Evolutionary conservation across 2,113 vertebrate species (phyloP).

Genomic region (Mustela nigripes): DNA sequence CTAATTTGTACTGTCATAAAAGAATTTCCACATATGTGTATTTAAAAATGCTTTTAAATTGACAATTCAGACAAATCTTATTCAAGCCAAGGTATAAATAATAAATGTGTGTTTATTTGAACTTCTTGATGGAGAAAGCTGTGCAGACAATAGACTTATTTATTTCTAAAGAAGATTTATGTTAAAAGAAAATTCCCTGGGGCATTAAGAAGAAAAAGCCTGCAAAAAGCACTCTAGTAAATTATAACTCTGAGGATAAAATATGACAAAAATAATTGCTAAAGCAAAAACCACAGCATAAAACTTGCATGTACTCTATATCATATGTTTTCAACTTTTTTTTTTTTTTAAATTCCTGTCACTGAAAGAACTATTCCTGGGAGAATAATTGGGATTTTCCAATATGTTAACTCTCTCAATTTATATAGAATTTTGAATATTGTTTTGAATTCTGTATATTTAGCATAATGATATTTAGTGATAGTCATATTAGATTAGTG

Average conservation of each 20-base stretch:
- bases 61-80: conserved; percentile 56
- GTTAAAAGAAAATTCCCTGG: conserved; percentile 63
- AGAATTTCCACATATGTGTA: conserved; percentile 28
- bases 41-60: conserved; percentile 62
- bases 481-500: not conserved
- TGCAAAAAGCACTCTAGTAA: conserved; percentile 68
- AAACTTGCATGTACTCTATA: conserved; percentile 39
- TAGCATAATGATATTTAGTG: not conserved
- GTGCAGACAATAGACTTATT: conserved; percentile 72
- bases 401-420: not conserved
- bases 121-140: conserved; percentile 70
- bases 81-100: conserved; percentile 69
- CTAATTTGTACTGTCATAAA: conserved; percentile 39
- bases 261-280: conserved; percentile 72
- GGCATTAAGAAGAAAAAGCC: conserved; percentile 62
- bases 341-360: not conserved
- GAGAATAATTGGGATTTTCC: conserved; percentile 6
- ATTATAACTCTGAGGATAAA: conserved; percentile 71
- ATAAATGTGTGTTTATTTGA: conserved; percentile 77
- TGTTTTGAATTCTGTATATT: not conserved
- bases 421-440: conserved; percentile 43
- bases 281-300: conserved; percentile 63
- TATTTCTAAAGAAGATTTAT: conserved; percentile 76
- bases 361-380: conserved; percentile 17
- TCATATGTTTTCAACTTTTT: conserved; percentile 61